Evolutionary conservation across 2,888 invertebrate genomes (phyloP).

Genomic region (Therioaphis trifolii): DNA sequence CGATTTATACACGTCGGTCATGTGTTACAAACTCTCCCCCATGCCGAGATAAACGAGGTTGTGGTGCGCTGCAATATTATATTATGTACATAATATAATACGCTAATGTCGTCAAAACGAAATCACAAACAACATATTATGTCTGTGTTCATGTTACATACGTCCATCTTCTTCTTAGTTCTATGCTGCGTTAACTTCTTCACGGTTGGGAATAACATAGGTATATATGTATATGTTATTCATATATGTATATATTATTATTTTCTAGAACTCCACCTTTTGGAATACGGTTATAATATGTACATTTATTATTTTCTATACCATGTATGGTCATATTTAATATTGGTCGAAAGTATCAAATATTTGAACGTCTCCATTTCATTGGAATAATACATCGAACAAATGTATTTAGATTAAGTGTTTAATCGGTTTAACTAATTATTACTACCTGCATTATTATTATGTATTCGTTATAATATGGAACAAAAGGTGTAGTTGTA

Average conservation of each 20-base stretch:
- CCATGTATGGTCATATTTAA: neutral
- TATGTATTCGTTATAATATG: slow-evolving; percentile 17
- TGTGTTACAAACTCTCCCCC: neutral
- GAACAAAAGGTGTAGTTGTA: slow-evolving; percentile 61
- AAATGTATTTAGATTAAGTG: slow-evolving; percentile 42
- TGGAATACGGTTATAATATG: slow-evolving; percentile 15
- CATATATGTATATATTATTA: neutral
- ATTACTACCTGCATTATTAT: neutral
- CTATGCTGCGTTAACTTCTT: slow-evolving; percentile 60
- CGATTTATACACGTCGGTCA: too few species aligned
- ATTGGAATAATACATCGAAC: slow-evolving; percentile 27
- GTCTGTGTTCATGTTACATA: neutral
- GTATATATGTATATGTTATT: too few species aligned
- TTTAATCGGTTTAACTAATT: slow-evolving; percentile 26
- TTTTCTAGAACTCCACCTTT: slow-evolving; percentile 59
- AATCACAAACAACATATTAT: neutral
- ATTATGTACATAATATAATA: slow-evolving; percentile 22
- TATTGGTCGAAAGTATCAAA: slow-evolving; percentile 54
- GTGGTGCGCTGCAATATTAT: slow-evolving; percentile 2
- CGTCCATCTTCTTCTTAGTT: slow-evolving; percentile 48
- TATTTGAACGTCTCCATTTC: slow-evolving; percentile 59
- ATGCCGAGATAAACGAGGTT: slow-evolving; percentile 36
- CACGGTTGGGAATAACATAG: slow-evolving; percentile 45
- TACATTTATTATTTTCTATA: slow-evolving; percentile 10
- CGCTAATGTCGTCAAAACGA: neutral